Base-by-base conservation (phyloP, 2,888 invertebrate species). In the Ophioninae sp. region DNA sequence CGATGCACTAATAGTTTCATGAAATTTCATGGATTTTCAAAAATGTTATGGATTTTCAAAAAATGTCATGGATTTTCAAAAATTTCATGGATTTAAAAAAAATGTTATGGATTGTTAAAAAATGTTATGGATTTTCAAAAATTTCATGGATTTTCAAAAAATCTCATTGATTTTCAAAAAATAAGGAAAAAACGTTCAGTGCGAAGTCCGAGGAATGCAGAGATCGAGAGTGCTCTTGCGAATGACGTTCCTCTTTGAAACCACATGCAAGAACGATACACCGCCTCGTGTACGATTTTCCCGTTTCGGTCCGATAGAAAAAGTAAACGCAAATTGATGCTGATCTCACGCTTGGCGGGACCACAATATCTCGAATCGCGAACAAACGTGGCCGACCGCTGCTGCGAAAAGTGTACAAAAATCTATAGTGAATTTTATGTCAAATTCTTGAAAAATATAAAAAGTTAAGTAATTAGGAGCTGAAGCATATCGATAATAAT, bases 261-360 rank as follows among this genome's bases (percentile, higher is more conserved):
- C 64, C 61, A 51, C 69, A 51, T 63, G n/a, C 63, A 67, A 51
- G 68, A 69, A 82, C 69, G 74, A 64, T 81, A 56, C 13, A 61
- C 44, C 73, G 65, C 76, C 30, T 77, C 79, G 64, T 51, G 59
- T 39, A 22, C 58, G 56, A 58, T 77, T 82, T 82, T 84, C 41
- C 69, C 82, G 79, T 79, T 77, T 76, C 79, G 74, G 79, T 82
- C 79, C 64, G 64, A 58, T 8, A 76, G 79, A 76, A 84, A 79
- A 82, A 79, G 76, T 68, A 64, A 58, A 23, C 76, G 7, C 67
- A 30, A 69, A 51, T 69, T 30, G 41, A 3, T 67, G 64, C 58
- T 58, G 37, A 23, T 51, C 56, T 75, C 69, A 65, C 77, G 74
- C 61, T 84, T 61, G 74, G 61, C 51, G 59, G n/a, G 13, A 9